phyloP scores from a whole-genome alignment of 1,140 invertebrate genomes.

The Calephelis virginiensis region DNA sequence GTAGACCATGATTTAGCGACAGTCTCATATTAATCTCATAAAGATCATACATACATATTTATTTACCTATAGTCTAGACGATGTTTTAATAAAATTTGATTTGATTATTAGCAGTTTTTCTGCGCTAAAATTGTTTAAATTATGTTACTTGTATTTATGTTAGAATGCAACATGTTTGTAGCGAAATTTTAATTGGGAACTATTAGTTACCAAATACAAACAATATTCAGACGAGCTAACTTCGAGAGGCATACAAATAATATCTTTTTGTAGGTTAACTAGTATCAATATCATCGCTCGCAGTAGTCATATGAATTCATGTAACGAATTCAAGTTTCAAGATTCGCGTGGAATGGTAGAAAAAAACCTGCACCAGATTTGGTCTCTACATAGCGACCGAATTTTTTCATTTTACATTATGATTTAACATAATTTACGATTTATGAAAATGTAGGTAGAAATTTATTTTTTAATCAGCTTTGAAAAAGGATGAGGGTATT shows the following conservation, averaged over 20 bases:
- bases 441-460: not conserved
- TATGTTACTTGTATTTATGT: too few species aligned
- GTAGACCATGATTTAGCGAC: too few species aligned
- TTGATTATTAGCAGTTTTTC: too few species aligned
- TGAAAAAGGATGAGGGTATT: not conserved
- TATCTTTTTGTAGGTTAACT: not conserved
- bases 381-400: constrained; percentile 28
- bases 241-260: not conserved
- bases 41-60: too few species aligned
- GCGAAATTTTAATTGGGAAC: too few species aligned
- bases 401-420: constrained; percentile 12
- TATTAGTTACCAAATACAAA: too few species aligned
- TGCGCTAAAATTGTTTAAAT: too few species aligned
- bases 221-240: too few species aligned
- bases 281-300: constrained; percentile 38
- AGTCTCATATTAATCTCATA: too few species aligned
- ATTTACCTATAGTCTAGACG: too few species aligned
- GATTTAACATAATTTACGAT: constrained; percentile 1
- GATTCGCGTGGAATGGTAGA: constrained; percentile 42
- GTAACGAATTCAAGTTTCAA: constrained; percentile 72
- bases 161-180: too few species aligned
- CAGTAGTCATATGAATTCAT: constrained; percentile 42
- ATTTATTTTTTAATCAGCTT: not conserved
- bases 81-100: too few species aligned
- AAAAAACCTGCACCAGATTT: constrained; percentile 38